Evolutionary conservation across 2,113 vertebrate species (phyloP), one percentile per base, ranked within the genome.

Genomic region (Mormoops blainvillei): DNA sequence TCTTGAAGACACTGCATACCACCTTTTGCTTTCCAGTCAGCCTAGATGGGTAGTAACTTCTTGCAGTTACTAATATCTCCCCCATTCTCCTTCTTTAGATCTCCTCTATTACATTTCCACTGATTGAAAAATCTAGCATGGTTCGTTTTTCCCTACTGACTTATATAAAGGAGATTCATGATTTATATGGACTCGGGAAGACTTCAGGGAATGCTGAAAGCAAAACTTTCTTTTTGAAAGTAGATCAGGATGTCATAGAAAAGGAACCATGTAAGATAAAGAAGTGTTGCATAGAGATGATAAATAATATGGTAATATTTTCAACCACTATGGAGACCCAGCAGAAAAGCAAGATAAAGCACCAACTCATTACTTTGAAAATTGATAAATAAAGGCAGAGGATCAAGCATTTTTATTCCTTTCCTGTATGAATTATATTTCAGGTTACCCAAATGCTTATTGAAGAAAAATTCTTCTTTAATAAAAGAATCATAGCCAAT

Each of bases 201-300:
- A 65, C 20, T 87, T 89, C 81, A 74, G 33, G 84, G 26, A 89
- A 71, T 50, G 8, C n/a, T n/a, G n/a, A n/a, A n/a, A n/a, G n/a
- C n/a, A n/a, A n/a, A n/a, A n/a, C n/a, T 90, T 81, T 4, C 14
- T 92, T 86, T 95, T 82, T 50, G 36, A 94, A 93, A 85, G 73
- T 22, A 77, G 70, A 94, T 80, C 28, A 76, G 24, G 68, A 52
- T 82, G 36, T 65, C 70, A 95, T 26, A 73, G 58, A 81, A 90
- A 94, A 92, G 28, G n/a, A 92, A 77, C 9, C 12, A 70, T 41
- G 10, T 80, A 45, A 77, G 48, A 58, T 85, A 87, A 87, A 85
- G 26, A 83, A 68, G 31, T 90, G 15, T 15, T 84, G 36, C n/a
- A 22, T 38, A 18, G 50, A 86, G 1, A 82, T 22, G 24, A 67